Base-by-base conservation (phyloP, 2,113 vertebrate species). In the Talpa occidentalis region DNA sequence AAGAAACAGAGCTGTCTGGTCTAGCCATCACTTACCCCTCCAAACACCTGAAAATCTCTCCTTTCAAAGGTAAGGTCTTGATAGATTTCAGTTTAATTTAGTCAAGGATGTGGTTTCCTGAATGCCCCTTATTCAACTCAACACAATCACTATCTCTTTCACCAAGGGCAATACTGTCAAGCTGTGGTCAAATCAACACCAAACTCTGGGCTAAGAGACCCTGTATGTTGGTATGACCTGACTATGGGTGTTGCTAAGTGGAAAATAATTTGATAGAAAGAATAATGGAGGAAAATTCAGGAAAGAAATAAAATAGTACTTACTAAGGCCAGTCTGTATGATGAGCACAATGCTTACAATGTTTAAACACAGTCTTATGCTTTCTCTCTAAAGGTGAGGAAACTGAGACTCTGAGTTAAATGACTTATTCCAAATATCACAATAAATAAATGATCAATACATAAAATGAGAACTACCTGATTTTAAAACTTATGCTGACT, bases 211-310 rank as follows among this genome's bases (percentile, higher is more conserved):
- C 10, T 35, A 42, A 56, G 19, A 78, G 24, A 15, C 1, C 17
- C 30, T 37, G 15, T 11, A 7, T 60, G 4, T 6, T 42, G n/a
- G n/a, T n/a, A n/a, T 16, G 1, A 22, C 10, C 15, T 80, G 2
- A 26, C 17, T 32, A n/a, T 10, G 12, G 0, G 2, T 49, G 42
- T 16, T 21, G 14, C 11, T 11, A 16, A n/a, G 15, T 35, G 7
- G 12, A 40, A 32, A 78, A 40, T 67, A 84, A 79, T 14, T 40
- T 37, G 6, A 73, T 28, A 40, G 19, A 67, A 85, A 59, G 5
- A 11, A 49, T 42, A 60, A 80, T n/a, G 40, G 16, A 80, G 66
- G 14, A 22, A 77, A 59, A 10, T 80, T 74, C 37, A 90, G 37
- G 4, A 17, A 59, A 79, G 21, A 56, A 59, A n/a, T 54, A 67